These are phyloP conservation scores for Pituophis catenifer DNA, from an alignment of 2,113 vertebrate genomes.

Conservation along the genomic window DNA sequence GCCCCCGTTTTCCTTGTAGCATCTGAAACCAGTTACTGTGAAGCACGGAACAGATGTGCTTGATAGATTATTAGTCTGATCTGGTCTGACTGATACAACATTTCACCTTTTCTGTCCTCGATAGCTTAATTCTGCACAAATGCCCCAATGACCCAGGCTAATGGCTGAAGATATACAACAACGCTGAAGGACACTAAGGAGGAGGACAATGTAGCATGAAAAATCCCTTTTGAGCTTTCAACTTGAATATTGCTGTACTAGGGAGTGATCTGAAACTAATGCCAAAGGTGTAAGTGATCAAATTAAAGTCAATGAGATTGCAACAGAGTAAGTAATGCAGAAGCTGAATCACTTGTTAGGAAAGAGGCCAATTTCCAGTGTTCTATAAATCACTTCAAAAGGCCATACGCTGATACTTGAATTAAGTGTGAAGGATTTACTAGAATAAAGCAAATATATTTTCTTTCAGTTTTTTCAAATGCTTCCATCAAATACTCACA, in stretches of 20 bases:
- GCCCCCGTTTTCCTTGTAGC: background rate
- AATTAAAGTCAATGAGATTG: background rate
- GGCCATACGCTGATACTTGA: background rate
- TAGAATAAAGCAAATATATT: background rate
- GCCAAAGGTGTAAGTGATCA: background rate
- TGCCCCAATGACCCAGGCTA: background rate
- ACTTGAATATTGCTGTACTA: background rate
- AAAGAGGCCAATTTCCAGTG: background rate
- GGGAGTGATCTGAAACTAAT: background rate
- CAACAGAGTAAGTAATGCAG: background rate
- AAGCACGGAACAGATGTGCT: background rate
- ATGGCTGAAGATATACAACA: background rate
- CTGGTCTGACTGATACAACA: background rate
- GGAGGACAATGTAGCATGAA: background rate
- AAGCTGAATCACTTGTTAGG: background rate
- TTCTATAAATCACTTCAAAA: background rate
- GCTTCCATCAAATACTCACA: constrained; percentile 48
- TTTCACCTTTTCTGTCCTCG: background rate
- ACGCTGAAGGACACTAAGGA: background rate
- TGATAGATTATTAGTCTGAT: background rate
- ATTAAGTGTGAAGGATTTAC: background rate
- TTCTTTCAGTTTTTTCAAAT: constrained; percentile 51
- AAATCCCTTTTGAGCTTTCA: background rate
- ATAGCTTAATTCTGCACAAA: background rate
- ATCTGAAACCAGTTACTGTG: background rate